A percentile compares a stretch with the other conserved stretches of the same genome.
phyloP scores from a whole-genome alignment of 2,888 invertebrate species.

The Pachliopta kotzebuea region DNA sequence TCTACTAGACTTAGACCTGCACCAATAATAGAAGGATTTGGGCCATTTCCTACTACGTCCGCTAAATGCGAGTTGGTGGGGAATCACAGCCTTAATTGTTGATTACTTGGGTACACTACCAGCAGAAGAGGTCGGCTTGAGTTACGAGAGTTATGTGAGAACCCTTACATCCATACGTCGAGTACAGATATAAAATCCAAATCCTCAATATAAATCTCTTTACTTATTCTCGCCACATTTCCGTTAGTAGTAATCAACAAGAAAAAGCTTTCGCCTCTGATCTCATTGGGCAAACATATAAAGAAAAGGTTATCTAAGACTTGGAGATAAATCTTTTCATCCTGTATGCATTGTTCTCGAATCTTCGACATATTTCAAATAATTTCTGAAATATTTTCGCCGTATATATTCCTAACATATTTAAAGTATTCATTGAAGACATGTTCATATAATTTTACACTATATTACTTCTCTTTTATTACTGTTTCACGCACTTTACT shows the following conservation, averaged over 20 bases:
- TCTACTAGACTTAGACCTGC: too few species aligned
- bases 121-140: too few species aligned
- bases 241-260: slow-evolving; percentile 48
- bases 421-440: too few species aligned
- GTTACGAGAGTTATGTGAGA: too few species aligned
- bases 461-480: too few species aligned
- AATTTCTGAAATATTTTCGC: neutral
- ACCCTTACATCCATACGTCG: too few species aligned
- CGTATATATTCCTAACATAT: neutral
- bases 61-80: too few species aligned
- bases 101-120: too few species aligned
- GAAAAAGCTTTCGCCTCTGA: slow-evolving; percentile 47
- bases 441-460: neutral
- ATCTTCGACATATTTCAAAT: neutral
- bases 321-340: slow-evolving; percentile 23
- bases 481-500: too few species aligned
- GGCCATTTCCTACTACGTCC: too few species aligned
- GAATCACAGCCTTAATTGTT: too few species aligned
- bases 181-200: slow-evolving; percentile 27
- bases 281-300: slow-evolving; percentile 35
- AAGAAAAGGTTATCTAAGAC: slow-evolving; percentile 23
- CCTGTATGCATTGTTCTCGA: neutral
- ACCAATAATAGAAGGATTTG: too few species aligned
- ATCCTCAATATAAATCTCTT: slow-evolving; percentile 40
- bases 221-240: slow-evolving; percentile 47